Base-by-base conservation (phyloP, 2,797 vertebrate genomes). In the Sus cebifrons region DNA sequence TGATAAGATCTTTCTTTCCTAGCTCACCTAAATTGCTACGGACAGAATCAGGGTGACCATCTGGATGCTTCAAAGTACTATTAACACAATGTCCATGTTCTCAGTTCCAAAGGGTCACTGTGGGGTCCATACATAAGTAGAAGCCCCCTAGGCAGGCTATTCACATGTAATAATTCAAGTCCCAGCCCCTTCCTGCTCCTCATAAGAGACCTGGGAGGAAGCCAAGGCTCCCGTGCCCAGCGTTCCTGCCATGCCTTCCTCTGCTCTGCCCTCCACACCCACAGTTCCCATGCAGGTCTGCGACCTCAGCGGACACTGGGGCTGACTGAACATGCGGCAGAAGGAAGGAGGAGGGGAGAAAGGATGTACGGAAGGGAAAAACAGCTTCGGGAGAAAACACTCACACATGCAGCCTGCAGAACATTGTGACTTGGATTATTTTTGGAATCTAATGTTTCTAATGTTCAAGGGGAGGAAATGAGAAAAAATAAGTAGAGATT, bases 381-480 rank as follows among this genome's bases (percentile, higher is more conserved):
- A 54, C 83, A 95, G 92, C 60, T 91, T 92, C 91, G 81, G 86
- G 60, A 82, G 62, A 75, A 93, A 83, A 96, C 94, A 96, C 96
- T 98, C 96, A 96, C 97, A 98, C 95, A 96, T 87, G 89, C 95
- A 92, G 97, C 95, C 96, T 92, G 54, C 25, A 23, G 98, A 98
- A 98, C 97, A 98, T 89, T 95, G 90, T 98, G 98, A 97, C 86
- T 97, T 82, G 85, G 93, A 98, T 98, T 98, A 98, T 98, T 98
- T 98, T 98, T 96, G 97, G 98, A 98, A 95, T 92, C 96, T 65
- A 97, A 96, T 62, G 84, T 97, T 98, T 98, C 96, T 98, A 98
- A 98, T 67, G 95, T 67, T 97, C 94, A 77, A 67, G 97, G 58
- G 81, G 97, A 98, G 98, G 98, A 98, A 98, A 97, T 95, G 89